These are phyloP conservation scores for Montifringilla adamsi DNA, from an alignment of 2,113 vertebrate species.

Conservation along the genomic window DNA sequence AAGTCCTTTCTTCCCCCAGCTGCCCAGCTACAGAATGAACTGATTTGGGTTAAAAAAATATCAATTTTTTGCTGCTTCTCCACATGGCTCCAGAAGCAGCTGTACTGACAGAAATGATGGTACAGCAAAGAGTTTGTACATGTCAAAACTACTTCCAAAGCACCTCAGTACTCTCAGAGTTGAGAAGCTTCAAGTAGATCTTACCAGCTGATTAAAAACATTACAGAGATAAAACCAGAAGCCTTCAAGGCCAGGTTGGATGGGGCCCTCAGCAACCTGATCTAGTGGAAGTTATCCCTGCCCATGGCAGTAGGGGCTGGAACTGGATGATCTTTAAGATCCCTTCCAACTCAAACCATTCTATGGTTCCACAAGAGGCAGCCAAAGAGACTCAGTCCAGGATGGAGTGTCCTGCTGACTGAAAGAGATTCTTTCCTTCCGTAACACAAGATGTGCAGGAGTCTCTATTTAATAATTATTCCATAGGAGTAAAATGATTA, in stretches of 20 bases:
- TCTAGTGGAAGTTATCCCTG: not conserved
- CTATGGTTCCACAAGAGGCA: not conserved
- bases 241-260: not conserved
- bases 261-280: not conserved
- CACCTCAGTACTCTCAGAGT: not conserved
- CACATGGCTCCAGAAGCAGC: not conserved
- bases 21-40: not conserved
- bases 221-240: not conserved
- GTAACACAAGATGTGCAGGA: not conserved
- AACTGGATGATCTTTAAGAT: not conserved
- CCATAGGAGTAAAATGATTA: not conserved
- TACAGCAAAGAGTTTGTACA: not conserved
- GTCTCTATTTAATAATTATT: not conserved
- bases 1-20: not conserved
- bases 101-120: not conserved
- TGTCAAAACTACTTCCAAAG: not conserved
- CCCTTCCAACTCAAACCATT: not conserved
- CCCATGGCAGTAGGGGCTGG: rapidly evolving
- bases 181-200: not conserved
- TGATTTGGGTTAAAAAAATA: not conserved
- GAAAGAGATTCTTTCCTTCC: not conserved
- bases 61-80: not conserved
- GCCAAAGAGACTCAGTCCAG: not conserved
- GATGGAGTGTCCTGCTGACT: not conserved
- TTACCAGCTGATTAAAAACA: not conserved